Base-by-base conservation (phyloP, 2,113 vertebrate species). In the Myotis brandtii region DNA sequence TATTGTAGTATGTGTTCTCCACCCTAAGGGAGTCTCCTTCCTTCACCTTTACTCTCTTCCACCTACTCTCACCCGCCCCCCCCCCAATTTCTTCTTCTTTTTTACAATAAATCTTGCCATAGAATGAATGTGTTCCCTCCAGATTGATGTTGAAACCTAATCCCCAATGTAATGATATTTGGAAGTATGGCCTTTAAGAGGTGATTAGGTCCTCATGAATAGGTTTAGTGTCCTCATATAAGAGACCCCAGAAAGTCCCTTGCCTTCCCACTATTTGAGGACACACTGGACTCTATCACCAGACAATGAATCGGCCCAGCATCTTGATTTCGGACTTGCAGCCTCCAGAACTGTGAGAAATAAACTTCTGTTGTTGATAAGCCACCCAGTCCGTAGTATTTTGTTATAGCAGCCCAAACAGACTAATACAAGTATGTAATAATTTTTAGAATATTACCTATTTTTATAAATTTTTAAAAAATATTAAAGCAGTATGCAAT, bases 361-460 rank as follows among this genome's bases (percentile, higher is more conserved):
- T 37, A 89, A 30, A 77, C 30, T 67, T 77, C 59, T 50, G 7
- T 27, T 77, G 18, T 85, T 90, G 37, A 70, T 79, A 90, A 90
- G 25, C 9, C 16, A 73, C 43, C 14, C 16, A 73, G 16, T 46
- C 20, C 59, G 52, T 2, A 79, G 23, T 32, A 82, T 34, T 66
- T 64, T 75, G 23, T 50, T 52, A 72, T 14, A 81, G 43, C 21
- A 73, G 21, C 8, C 23, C 43, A 73, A 95, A 64, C 25, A 30
- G 48, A 77, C 48, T 70, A 77, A 89, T 18, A 77, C 9, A 85
- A 77, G 8, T 20, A 84, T 37, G 17, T 30, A 91, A 27, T 56
- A 77, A 3, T 92, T 66, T 96, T 93, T 81, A 86, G 64, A 67
- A 73, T 73, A 94, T 92, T 87, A 76, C 20, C 10, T 56, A 46